Percentiles rank a stretch among this genome's conserved stretches.
These are phyloP conservation scores for Ascaphus truei DNA, from an alignment of 2,113 vertebrate species.

Conservation along the genomic window DNA sequence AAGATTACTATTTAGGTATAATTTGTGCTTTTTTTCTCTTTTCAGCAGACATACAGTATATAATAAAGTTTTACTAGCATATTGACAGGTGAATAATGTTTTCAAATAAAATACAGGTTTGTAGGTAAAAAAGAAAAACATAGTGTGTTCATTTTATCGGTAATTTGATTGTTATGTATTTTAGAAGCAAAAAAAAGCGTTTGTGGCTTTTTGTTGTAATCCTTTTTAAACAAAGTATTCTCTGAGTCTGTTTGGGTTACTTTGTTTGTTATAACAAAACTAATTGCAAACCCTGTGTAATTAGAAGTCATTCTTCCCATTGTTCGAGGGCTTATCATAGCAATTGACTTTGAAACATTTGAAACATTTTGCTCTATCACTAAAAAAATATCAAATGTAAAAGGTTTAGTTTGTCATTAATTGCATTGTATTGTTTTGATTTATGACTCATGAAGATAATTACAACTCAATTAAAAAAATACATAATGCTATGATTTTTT, in stretches of 20 bases:
- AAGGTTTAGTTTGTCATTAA: no score
- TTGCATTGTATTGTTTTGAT: no score
- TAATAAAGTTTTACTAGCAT: neutral
- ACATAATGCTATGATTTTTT: no score
- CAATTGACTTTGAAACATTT: no score
- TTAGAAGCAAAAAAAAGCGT: constrained; percentile 2
- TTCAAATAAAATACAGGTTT: constrained; percentile 4
- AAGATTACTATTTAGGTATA: neutral
- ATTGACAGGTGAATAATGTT: neutral
- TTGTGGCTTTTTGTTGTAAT: neutral
- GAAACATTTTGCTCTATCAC: no score
- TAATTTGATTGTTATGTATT: neutral
- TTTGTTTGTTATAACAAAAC: neutral
- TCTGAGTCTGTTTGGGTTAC: neutral
- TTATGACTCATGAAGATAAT: no score
- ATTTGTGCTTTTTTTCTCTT: neutral
- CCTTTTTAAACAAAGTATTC: neutral
- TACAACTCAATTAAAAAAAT: no score
- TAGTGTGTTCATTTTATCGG: constrained; percentile 14
- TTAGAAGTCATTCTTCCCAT: neutral
- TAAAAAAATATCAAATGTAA: no score
- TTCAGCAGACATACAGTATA: neutral
- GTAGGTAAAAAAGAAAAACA: neutral
- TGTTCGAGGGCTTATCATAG: neutral
- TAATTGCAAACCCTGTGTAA: neutral